Percentiles rank a stretch among this genome's conserved stretches.
Conservation (phyloP, 2,113 vertebrate genomes). For the Edolisoma coerulescens region DNA sequence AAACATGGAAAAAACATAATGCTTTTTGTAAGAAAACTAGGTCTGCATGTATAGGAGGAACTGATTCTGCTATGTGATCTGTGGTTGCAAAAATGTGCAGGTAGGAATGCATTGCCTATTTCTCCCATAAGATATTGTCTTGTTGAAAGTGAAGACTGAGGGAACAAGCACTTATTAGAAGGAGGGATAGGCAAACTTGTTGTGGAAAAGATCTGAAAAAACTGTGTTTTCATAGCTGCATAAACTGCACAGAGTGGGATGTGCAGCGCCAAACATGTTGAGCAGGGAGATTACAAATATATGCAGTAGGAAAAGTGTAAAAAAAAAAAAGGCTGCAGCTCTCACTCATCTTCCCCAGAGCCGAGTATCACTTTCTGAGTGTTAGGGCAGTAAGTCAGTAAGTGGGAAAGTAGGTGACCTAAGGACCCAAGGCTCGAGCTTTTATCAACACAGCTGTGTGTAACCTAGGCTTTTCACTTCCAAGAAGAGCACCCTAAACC, state of each 20-base stretch:
- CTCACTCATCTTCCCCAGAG: not conserved
- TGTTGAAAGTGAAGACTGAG: not conserved
- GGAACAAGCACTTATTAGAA: not conserved
- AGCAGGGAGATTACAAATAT: not conserved
- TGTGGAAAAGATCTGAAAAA: not conserved
- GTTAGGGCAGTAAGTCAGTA: not conserved
- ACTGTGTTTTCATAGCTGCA: not conserved
- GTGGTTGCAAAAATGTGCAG: not conserved
- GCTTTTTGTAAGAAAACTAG: not conserved
- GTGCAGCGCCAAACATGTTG: not conserved
- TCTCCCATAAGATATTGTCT: not conserved
- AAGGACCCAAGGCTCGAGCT: rapidly evolving
- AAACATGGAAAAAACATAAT: not conserved
- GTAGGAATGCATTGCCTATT: not conserved
- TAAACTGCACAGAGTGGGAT: not conserved
- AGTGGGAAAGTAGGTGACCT: not conserved
- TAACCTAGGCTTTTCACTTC: not conserved
- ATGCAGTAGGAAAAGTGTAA: not conserved
- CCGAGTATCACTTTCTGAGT: not conserved
- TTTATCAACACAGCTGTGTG: not conserved
- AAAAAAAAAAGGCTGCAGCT: not conserved
- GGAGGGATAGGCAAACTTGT: not conserved
- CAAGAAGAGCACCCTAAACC: not conserved
- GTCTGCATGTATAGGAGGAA: not conserved
- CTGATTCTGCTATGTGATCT: not conserved